phyloP scores from a whole-genome alignment of 2,797 vertebrate genomes.

The Staurois parvus region DNA sequence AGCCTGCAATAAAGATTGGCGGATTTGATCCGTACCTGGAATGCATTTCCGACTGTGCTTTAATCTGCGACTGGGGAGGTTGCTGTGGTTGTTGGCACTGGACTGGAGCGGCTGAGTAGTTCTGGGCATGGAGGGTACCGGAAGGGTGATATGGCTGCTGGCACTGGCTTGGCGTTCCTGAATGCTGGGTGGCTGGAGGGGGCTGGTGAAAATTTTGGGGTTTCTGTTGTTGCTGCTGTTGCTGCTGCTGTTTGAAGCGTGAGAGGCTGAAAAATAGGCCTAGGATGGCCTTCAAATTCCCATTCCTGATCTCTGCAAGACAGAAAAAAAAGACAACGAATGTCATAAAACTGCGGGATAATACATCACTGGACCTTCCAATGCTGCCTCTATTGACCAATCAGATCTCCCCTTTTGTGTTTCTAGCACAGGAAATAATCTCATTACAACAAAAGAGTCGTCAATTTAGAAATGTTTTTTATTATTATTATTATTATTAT shows the following conservation, averaged over 20 bases:
- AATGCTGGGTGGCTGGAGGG: slow-evolving; percentile 78
- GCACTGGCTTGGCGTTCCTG: slow-evolving; percentile 71
- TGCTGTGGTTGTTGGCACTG: slow-evolving; percentile 74
- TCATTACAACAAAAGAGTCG: too few species aligned
- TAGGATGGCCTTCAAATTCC: slow-evolving; percentile 96
- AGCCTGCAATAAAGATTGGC: neutral
- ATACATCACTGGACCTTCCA: neutral
- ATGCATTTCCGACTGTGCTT: slow-evolving; percentile 95
- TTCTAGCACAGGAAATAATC: too few species aligned
- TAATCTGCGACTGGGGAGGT: slow-evolving; percentile 77
- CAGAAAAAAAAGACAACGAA: slow-evolving; percentile 63
- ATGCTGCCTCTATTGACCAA: too few species aligned
- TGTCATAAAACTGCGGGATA: neutral
- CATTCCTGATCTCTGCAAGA: slow-evolving; percentile 94
- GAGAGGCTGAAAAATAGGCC: slow-evolving; percentile 98
- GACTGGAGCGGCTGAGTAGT: slow-evolving; percentile 58
- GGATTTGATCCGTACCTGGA: slow-evolving; percentile 84
- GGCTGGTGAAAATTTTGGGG: slow-evolving; percentile 75
- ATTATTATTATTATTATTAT: too few species aligned
- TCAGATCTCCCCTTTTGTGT: too few species aligned
- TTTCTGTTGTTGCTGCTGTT: slow-evolving; percentile 82
- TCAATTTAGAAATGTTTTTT: too few species aligned
- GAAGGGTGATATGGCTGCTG: slow-evolving; percentile 77
- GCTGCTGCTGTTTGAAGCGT: slow-evolving; percentile 94
- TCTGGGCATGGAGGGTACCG: slow-evolving; percentile 65